These are phyloP conservation scores for Magallana angulata DNA, from an alignment of 1,140 invertebrate genomes.

Conservation along the genomic window DNA sequence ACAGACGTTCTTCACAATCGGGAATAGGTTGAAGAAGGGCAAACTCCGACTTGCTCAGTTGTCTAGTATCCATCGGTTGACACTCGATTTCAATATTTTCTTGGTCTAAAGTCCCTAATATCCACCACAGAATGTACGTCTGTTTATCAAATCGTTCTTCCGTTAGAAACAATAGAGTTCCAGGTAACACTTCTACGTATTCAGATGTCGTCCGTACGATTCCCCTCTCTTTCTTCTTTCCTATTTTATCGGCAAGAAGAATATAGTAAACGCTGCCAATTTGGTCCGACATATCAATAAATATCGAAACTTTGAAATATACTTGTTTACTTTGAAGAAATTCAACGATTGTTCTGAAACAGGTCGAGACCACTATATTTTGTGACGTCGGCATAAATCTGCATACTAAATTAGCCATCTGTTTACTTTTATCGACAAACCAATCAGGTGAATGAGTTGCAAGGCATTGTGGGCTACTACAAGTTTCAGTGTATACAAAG, in stretches of 20 bases:
- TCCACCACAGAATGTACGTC: conserved; percentile 43
- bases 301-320: conserved; percentile 4
- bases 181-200: conserved; percentile 68
- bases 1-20: conserved; percentile 70
- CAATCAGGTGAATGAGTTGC: no score
- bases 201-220: conserved; percentile 59
- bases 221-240: conserved; percentile 69
- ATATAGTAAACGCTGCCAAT: conserved; percentile 62
- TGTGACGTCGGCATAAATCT: no score
- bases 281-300: conserved; percentile 54
- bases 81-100: conserved; percentile 68
- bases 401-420: no score
- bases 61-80: conserved; percentile 57
- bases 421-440: no score
- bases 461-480: no score
- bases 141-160: conserved; percentile 50
- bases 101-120: conserved; percentile 67
- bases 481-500: no score
- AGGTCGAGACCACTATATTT: no score
- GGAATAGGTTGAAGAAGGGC: conserved; percentile 70
- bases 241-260: conserved; percentile 64
- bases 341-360: no score
- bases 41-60: conserved; percentile 54
- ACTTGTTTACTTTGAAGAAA: not conserved
- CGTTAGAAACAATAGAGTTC: conserved; percentile 64